These are phyloP conservation scores for Halocynthia roretzi DNA, from an alignment of 23 tunicate genomes.

Conservation along the genomic window DNA sequence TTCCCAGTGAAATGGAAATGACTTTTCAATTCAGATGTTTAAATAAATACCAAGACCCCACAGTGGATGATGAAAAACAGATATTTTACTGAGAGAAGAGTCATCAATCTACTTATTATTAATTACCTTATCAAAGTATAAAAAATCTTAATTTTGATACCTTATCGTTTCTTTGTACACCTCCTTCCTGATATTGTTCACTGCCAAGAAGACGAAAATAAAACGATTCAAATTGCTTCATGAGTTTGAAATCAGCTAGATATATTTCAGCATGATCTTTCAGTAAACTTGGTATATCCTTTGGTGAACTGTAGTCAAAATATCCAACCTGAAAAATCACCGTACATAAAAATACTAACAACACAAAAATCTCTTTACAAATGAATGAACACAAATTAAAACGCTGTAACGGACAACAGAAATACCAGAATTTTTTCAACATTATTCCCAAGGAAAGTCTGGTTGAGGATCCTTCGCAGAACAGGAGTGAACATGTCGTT, in stretches of 20 bases:
- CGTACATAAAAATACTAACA: neutral
- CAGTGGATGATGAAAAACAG: no score
- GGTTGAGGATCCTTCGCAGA: conserved; percentile 27
- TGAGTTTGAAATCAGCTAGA: conserved; percentile 15
- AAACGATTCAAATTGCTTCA: conserved; percentile 52
- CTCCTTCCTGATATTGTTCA: conserved; percentile 35
- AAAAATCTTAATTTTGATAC: neutral
- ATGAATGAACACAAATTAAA: neutral
- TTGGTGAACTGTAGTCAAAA: conserved; percentile 38
- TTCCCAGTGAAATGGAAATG: no score
- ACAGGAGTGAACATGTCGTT: conserved; percentile 44
- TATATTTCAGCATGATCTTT: conserved; percentile 1
- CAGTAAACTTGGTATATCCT: conserved; percentile 28
- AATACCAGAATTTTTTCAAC: conserved; percentile 23
- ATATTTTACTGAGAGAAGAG: no score
- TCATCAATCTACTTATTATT: no score
- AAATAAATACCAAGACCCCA: no score
- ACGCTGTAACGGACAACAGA: neutral
- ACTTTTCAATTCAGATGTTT: no score
- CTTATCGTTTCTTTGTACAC: neutral
- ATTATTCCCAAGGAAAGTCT: conserved; percentile 26
- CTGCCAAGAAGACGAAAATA: conserved; percentile 34
- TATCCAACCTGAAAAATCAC: conserved; percentile 23
- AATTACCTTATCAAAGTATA: neutral
- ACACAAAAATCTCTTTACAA: neutral